These are phyloP conservation scores for Cephus pulcher DNA, from an alignment of 2,888 invertebrate genomes.

Conservation along the genomic window DNA sequence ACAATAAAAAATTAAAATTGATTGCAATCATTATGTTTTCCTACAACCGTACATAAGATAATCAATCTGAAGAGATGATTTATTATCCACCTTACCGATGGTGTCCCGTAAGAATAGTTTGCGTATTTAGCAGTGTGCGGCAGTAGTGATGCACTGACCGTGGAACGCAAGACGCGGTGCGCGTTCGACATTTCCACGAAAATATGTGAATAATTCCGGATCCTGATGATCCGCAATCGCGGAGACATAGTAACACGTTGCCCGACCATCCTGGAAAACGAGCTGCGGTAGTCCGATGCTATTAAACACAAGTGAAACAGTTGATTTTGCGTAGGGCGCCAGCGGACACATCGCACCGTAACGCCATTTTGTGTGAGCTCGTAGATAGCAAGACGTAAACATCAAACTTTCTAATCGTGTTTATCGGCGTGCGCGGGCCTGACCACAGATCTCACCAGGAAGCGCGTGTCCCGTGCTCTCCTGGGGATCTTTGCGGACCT, in stretches of 20 bases:
- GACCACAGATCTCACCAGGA: not conserved
- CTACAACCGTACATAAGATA: not conserved
- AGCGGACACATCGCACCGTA: constrained; percentile 24
- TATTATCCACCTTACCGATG: constrained; percentile 32
- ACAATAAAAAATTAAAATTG: not conserved
- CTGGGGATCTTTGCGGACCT: not conserved
- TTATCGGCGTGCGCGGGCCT: constrained; percentile 22
- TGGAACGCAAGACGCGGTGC: constrained; percentile 46
- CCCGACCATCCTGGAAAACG: not conserved
- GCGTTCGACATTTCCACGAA: constrained; percentile 39
- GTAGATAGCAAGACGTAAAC: constrained; percentile 46
- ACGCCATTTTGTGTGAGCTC: constrained; percentile 55
- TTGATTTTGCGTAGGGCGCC: not conserved
- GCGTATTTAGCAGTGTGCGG: constrained; percentile 32
- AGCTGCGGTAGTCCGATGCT: not conserved
- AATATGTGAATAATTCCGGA: constrained; percentile 32
- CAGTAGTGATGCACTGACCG: constrained; percentile 42
- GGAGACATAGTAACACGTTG: not conserved
- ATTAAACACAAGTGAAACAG: not conserved
- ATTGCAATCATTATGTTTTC: not conserved
- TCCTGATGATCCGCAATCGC: constrained; percentile 22
- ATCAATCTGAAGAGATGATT: not conserved
- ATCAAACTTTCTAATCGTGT: constrained; percentile 52
- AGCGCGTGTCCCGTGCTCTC: not conserved
- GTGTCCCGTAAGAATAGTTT: constrained; percentile 24